phyloP scores from a whole-genome alignment of 2,797 vertebrate genomes.

The Hydrolagus colliei region DNA sequence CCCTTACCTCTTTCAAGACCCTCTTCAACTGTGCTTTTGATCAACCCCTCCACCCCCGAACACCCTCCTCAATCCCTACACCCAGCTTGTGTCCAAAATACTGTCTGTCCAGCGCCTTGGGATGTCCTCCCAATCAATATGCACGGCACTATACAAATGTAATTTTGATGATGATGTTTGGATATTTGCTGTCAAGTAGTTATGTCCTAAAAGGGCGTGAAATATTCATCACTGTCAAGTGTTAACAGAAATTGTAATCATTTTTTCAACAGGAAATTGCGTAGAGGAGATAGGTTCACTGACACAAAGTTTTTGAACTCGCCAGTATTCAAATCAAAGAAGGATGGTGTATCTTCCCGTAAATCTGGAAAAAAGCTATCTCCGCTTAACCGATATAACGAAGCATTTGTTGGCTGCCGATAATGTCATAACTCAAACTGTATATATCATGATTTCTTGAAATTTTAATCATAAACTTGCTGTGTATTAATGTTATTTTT shows the following conservation, averaged over 20 bases:
- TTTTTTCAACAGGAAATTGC: slow-evolving; percentile 70
- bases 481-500: slow-evolving; percentile 17
- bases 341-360: slow-evolving; percentile 21
- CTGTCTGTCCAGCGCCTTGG: too few relatives aligned
- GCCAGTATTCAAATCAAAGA: slow-evolving; percentile 76
- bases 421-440: slow-evolving; percentile 39
- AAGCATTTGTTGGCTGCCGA: slow-evolving; percentile 66
- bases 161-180: too few relatives aligned
- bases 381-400: slow-evolving; percentile 57
- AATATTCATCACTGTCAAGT: not conserved
- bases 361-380: slow-evolving; percentile 46
- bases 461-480: not conserved
- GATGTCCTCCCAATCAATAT: too few relatives aligned
- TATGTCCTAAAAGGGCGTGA: not conserved
- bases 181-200: too few relatives aligned
- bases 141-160: too few relatives aligned
- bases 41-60: too few relatives aligned
- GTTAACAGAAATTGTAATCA: not conserved
- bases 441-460: slow-evolving; percentile 10
- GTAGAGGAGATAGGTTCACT: slow-evolving; percentile 86
- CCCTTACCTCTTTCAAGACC: too few relatives aligned
- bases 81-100: too few relatives aligned
- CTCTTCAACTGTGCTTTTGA: too few relatives aligned
- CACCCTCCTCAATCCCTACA: too few relatives aligned
- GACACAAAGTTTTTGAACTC: slow-evolving; percentile 78